Evolutionary conservation across 2,888 invertebrate genomes (phyloP).

Genomic region (Eretmocerus hayati): DNA sequence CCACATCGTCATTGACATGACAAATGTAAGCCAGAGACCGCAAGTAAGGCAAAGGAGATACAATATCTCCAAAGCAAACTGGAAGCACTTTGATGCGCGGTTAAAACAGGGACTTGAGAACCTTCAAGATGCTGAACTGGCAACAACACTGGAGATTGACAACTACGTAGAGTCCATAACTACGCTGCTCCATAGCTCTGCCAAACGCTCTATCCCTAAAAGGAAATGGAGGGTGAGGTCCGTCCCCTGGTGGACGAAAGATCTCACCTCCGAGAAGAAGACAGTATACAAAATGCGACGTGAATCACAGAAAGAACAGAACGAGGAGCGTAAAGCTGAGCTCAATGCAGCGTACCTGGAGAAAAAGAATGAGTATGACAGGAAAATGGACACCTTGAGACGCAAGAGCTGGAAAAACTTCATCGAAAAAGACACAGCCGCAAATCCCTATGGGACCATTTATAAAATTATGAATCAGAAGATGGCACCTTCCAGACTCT

Average conservation of each 20-base stretch:
- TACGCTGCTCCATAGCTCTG: neutral
- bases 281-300: neutral
- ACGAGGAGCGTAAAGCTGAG: too few species aligned
- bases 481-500: neutral
- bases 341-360: neutral
- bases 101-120: too few species aligned
- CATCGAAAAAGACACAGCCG: neutral
- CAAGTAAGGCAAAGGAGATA: neutral
- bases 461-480: neutral
- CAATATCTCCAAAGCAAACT: neutral
- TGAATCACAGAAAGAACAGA: neutral
- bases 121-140: neutral
- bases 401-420: neutral
- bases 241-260: neutral
- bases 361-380: neutral
- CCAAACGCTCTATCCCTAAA: neutral
- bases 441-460: neutral
- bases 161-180: neutral
- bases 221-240: neutral
- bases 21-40: too few species aligned
- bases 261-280: neutral
- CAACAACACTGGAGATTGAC: neutral
- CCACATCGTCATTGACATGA: neutral
- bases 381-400: neutral
- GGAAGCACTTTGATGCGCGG: neutral